Percentiles rank a stretch among this genome's conserved stretches.
These are phyloP conservation scores for Speoplatyrhinus poulsoni DNA, from an alignment of 2,113 vertebrate species.

Conservation along the genomic window DNA sequence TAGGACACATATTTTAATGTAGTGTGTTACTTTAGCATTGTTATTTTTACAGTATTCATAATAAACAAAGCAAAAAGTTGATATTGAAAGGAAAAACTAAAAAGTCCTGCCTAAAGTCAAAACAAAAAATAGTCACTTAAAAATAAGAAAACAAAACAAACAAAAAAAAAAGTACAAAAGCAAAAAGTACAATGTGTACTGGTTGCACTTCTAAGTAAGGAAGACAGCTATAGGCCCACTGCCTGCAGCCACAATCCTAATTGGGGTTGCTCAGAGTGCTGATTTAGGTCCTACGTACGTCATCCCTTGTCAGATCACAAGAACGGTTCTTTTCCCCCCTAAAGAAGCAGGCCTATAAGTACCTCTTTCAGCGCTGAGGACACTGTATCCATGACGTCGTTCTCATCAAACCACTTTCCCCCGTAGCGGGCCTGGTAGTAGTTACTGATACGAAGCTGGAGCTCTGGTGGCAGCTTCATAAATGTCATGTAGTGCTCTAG, in stretches of 20 bases:
- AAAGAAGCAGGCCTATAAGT: neutral
- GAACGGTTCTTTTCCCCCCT: neutral
- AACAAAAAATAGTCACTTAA: no score
- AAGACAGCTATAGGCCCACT: no score
- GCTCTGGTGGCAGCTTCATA: slow-evolving; percentile 72
- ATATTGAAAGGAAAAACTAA: no score
- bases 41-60: neutral
- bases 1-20: neutral
- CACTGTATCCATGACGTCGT: slow-evolving; percentile 70
- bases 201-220: no score
- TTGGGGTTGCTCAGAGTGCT: neutral
- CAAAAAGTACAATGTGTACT: no score
- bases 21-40: neutral
- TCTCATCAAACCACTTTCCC: slow-evolving; percentile 74
- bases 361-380: slow-evolving; percentile 71
- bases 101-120: no score
- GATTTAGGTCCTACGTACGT: neutral
- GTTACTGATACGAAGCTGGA: slow-evolving; percentile 68
- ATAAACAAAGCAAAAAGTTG: neutral
- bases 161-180: no score
- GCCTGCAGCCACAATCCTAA: no score
- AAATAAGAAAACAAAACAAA: no score
- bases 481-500: slow-evolving; percentile 72
- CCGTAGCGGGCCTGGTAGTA: slow-evolving; percentile 75
- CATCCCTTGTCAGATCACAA: neutral